Percentiles rank a stretch among this genome's conserved stretches.
Evolutionary conservation across 2,888 invertebrate genomes (phyloP).

Genomic region (Rhamnusium bicolor): DNA sequence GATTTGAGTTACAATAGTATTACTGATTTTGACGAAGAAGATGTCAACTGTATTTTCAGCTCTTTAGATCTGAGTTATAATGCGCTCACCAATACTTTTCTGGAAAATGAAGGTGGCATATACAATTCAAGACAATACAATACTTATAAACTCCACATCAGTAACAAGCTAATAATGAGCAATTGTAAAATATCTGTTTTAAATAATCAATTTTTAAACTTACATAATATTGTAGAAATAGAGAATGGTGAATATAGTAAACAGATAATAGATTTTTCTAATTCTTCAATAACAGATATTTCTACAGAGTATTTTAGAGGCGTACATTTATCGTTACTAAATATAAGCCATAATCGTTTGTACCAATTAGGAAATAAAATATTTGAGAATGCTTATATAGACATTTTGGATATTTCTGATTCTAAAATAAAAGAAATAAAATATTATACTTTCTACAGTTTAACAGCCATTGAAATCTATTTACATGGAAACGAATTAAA

Average conservation of each 20-base stretch:
- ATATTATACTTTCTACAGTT: not conserved
- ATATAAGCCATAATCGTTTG: slow-evolving; percentile 34
- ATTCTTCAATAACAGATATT: slow-evolving; percentile 34
- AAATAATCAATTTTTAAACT: not conserved
- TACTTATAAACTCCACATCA: not conserved
- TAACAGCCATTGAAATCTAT: not conserved
- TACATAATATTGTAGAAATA: not conserved
- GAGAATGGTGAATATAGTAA: not conserved
- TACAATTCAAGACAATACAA: not conserved
- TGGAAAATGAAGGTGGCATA: not conserved
- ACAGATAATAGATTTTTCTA: slow-evolving; percentile 31
- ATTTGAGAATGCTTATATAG: slow-evolving; percentile 15
- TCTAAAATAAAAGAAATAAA: slow-evolving; percentile 14
- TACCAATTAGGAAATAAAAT: not conserved
- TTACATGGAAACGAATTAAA: slow-evolving; percentile 28
- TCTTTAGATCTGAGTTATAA: slow-evolving; percentile 37
- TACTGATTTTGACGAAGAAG: slow-evolving; percentile 20
- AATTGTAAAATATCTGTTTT: not conserved
- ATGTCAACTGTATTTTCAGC: not conserved
- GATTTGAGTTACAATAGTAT: slow-evolving; percentile 36
- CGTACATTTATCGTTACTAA: not conserved
- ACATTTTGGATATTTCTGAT: slow-evolving; percentile 31
- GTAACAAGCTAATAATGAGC: not conserved
- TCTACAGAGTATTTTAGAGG: slow-evolving; percentile 10
- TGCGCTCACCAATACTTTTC: not conserved